Base-by-base conservation (phyloP, 2,797 vertebrate genomes). In the Muscicapa comitata region DNA sequence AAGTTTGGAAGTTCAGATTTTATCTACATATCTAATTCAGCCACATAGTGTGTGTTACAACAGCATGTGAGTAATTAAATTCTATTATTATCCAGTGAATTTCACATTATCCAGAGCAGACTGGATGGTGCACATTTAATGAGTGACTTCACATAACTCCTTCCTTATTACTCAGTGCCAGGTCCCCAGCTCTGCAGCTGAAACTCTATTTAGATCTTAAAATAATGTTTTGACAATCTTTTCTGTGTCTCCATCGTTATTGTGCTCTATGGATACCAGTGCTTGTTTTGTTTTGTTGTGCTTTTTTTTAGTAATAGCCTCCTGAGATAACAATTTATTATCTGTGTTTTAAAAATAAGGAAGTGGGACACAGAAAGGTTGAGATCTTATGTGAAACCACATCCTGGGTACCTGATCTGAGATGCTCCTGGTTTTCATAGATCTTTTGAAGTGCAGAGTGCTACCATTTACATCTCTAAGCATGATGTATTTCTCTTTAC, bases 61-160 rank as follows among this genome's bases (percentile, higher is more conserved):
- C 72, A 95, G 70, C 62, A 59, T 75, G 66, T 47, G 85, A 91
- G 72, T 88, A 95, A 95, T 95, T 96, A 93, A 93, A 86, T 47
- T 51, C 66, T 91, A 86, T 93, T 89, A 83, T 65, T 88, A 33
- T 94, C 61, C 83, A 86, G 75, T 71, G 68, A 89, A 80, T 77
- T 91, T 94, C 68, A 85, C 68, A 65, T 93, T 82, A 83, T 65
- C 65, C 86, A 61, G 84, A 79, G 75, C 72, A 93, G 92, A 93
- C 84, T 65, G 81, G 67, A 87, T 92, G 83, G 83, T 78, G 80
- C 25, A 0, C 18, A 74, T 75, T 74, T 94, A 93, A 83, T 83
- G 63, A 90, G 55, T 31, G 75, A 71, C 77, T 94, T 67, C 89
- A 68, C 45, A 71, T 54, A 62, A 59, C 50, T 63, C 43, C 62